These are phyloP conservation scores for Xiphydria camelus DNA, from an alignment of 2,888 invertebrate species.

Conservation along the genomic window DNA sequence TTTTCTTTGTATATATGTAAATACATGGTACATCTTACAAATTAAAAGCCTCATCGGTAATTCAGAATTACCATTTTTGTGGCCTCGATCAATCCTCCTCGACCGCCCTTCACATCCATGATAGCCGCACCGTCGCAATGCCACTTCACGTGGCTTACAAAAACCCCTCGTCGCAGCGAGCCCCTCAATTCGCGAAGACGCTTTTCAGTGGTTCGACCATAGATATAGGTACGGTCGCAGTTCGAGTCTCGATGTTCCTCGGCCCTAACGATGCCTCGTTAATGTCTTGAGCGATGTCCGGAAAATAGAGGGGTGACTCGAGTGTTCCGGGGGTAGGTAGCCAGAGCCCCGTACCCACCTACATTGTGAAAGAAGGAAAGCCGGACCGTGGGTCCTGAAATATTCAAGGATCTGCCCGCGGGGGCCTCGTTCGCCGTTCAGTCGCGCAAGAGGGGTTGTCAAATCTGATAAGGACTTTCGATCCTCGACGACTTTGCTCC, in stretches of 20 bases:
- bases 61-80: too few species aligned
- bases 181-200: too few species aligned
- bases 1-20: too few species aligned
- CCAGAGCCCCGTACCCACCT: constrained; percentile 36
- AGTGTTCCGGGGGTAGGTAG: constrained; percentile 44
- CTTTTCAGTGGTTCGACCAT: constrained; percentile 33
- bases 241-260: constrained; percentile 29
- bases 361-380: too few species aligned
- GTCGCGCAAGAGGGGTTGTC: constrained; percentile 41
- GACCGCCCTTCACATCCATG: too few species aligned
- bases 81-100: too few species aligned
- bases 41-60: too few species aligned
- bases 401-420: constrained; percentile 50
- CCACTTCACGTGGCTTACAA: too few species aligned
- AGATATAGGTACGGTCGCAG: constrained; percentile 23
- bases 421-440: constrained; percentile 14
- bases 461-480: constrained; percentile 56
- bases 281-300: constrained; percentile 47
- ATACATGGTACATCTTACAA: too few species aligned
- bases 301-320: constrained; percentile 37
- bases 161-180: too few species aligned
- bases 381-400: constrained; percentile 52
- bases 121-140: too few species aligned
- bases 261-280: constrained; percentile 54
- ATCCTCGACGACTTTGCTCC: constrained; percentile 21